Evolutionary conservation across 2,113 vertebrate genomes (phyloP).

Genomic region (Hippopotamus amphibius): DNA sequence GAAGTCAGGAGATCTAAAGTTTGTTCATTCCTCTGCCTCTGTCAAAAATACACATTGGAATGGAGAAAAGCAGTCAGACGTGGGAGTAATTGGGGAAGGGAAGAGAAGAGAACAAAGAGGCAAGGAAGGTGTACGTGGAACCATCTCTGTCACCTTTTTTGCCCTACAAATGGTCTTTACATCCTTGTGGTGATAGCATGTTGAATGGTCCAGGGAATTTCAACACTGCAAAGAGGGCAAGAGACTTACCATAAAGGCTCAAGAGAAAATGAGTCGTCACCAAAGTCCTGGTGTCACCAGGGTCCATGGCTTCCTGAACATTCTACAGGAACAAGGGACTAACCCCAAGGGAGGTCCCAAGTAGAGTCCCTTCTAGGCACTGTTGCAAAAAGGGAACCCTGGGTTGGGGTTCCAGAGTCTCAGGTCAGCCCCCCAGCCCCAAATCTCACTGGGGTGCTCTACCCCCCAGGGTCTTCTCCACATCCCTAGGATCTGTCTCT

Average conservation of each 20-base stretch:
- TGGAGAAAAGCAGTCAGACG: neutral
- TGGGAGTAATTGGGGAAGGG: neutral
- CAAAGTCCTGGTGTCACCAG: neutral
- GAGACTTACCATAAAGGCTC: neutral
- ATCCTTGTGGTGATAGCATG: neutral
- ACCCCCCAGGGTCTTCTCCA: neutral
- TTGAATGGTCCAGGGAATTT: neutral
- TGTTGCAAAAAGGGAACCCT: neutral
- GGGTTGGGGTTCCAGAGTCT: neutral
- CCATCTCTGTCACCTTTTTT: neutral
- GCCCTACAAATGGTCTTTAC: neutral
- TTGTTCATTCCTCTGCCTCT: neutral
- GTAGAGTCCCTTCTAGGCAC: neutral
- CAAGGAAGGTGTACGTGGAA: neutral
- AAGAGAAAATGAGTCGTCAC: neutral
- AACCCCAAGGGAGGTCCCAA: no score
- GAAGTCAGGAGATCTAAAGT: neutral
- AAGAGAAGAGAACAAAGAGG: neutral
- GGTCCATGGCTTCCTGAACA: neutral
- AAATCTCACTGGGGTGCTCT: neutral
- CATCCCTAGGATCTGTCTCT: neutral
- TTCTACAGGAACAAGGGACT: neutral
- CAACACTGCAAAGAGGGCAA: neutral
- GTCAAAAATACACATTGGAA: neutral
- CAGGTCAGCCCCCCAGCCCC: neutral